Conservation (phyloP, 2,888 invertebrate species). For the Hypomecis punctinalis region DNA sequence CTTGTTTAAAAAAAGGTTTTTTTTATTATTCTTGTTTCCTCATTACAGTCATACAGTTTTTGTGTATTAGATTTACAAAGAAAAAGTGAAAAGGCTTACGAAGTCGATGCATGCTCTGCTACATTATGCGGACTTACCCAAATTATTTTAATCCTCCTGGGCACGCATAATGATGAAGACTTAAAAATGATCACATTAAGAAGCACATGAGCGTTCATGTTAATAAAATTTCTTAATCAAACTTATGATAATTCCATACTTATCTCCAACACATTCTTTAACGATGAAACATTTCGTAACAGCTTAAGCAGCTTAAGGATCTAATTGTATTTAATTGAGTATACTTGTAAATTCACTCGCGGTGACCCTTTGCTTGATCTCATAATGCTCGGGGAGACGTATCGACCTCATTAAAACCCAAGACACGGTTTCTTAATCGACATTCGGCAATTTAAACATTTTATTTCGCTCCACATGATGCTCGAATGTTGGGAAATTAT, state of each 20-base stretch:
- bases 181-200: constrained; percentile 38
- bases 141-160: constrained; percentile 39
- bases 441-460: constrained; percentile 66
- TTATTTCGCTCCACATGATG: constrained; percentile 58
- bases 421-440: constrained; percentile 75
- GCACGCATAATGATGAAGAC: constrained; percentile 33
- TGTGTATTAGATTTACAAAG: no score
- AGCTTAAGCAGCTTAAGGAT: constrained; percentile 53
- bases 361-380: constrained; percentile 77
- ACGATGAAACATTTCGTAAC: constrained; percentile 47
- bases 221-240: constrained; percentile 39
- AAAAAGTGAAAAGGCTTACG: no score
- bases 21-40: no score
- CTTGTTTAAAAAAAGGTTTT: no score
- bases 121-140: constrained; percentile 21
- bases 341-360: constrained; percentile 77
- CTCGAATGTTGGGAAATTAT: constrained; percentile 49
- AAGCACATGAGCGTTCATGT: constrained; percentile 38
- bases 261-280: constrained; percentile 40
- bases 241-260: constrained; percentile 40
- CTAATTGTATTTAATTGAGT: constrained; percentile 76
- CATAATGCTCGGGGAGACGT: constrained; percentile 72
- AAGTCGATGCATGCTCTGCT: no score
- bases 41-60: no score
- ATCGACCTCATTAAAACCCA: constrained; percentile 74